phyloP scores from a whole-genome alignment of 30 jellyfish, hydroid and myxozoan genomes.

The Catostylus mosaicus region DNA sequence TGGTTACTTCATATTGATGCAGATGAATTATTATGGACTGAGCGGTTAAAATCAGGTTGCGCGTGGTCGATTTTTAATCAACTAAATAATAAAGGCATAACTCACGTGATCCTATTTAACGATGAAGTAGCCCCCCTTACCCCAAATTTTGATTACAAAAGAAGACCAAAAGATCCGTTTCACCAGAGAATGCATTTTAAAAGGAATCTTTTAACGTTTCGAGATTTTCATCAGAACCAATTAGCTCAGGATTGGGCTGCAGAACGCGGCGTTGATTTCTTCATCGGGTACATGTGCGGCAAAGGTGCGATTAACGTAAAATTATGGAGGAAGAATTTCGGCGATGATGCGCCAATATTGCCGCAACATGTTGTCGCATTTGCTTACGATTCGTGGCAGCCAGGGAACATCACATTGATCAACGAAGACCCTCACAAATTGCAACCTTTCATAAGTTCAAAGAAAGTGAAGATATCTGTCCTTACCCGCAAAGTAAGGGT shows the following conservation, averaged over 20 bases:
- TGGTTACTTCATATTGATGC: conserved; percentile 68
- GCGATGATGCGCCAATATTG: conserved; percentile 38
- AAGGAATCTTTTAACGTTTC: conserved; percentile 29
- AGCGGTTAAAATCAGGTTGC: conserved; percentile 49
- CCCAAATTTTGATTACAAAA: conserved; percentile 44
- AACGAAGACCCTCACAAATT: conserved; percentile 1
- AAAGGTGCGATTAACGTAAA: conserved; percentile 58
- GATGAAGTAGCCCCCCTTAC: conserved; percentile 62
- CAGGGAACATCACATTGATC: conserved; percentile 56
- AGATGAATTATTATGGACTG: conserved; percentile 57
- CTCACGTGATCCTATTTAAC: conserved; percentile 49
- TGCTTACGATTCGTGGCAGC: conserved; percentile 56
- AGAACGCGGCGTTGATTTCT: conserved; percentile 36
- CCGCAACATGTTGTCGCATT: conserved; percentile 68
- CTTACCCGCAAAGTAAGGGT: conserved; percentile 33
- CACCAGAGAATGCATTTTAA: conserved; percentile 63
- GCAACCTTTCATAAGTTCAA: conserved; percentile 49
- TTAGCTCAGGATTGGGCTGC: conserved; percentile 22
- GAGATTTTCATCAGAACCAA: not conserved
- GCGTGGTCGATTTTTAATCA: conserved; percentile 53
- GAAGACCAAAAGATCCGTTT: conserved; percentile 64
- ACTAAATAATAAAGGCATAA: conserved; percentile 25
- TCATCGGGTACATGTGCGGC: conserved; percentile 74
- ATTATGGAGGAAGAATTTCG: conserved; percentile 50
- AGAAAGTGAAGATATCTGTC: conserved; percentile 44